These are phyloP conservation scores for Orientallactaga sibirica DNA, from an alignment of 2,797 vertebrate genomes.

Conservation along the genomic window DNA sequence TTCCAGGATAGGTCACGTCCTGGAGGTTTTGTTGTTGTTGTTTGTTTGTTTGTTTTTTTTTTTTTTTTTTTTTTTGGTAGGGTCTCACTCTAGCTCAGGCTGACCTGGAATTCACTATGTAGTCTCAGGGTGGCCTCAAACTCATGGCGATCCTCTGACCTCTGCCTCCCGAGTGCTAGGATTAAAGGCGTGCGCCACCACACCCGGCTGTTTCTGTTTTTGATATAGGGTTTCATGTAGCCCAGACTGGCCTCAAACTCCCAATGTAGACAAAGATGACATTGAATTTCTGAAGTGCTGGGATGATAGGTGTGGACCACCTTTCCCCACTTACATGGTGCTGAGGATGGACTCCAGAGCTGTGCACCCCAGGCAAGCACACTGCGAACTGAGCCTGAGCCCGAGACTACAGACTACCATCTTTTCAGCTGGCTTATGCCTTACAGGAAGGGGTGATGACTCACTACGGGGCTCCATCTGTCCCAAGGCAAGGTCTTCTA, in stretches of 20 bases:
- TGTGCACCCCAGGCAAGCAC: not conserved
- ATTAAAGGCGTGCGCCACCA: too few species aligned
- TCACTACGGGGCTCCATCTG: not conserved
- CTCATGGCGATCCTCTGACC: too few species aligned
- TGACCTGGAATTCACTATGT: too few species aligned
- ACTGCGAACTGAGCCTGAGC: not conserved
- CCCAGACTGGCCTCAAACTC: not conserved
- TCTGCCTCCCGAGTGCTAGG: too few species aligned
- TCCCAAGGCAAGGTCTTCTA: not conserved
- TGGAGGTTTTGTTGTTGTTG: not conserved
- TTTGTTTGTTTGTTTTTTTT: too few species aligned
- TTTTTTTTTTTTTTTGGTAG: too few species aligned
- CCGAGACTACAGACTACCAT: not conserved
- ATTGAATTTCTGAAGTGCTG: not conserved
- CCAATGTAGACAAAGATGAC: not conserved
- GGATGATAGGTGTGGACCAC: not conserved
- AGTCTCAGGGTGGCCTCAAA: too few species aligned
- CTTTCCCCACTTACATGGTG: not conserved
- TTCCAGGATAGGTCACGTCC: not conserved
- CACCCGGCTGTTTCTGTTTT: not conserved
- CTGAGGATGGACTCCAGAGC: not conserved
- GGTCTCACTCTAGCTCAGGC: too few species aligned
- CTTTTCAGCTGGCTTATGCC: not conserved
- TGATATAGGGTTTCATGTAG: not conserved
- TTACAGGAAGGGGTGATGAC: not conserved